These are phyloP conservation scores for Drosophila mulleri DNA, from an alignment of 2,888 invertebrate species.

Conservation along the genomic window DNA sequence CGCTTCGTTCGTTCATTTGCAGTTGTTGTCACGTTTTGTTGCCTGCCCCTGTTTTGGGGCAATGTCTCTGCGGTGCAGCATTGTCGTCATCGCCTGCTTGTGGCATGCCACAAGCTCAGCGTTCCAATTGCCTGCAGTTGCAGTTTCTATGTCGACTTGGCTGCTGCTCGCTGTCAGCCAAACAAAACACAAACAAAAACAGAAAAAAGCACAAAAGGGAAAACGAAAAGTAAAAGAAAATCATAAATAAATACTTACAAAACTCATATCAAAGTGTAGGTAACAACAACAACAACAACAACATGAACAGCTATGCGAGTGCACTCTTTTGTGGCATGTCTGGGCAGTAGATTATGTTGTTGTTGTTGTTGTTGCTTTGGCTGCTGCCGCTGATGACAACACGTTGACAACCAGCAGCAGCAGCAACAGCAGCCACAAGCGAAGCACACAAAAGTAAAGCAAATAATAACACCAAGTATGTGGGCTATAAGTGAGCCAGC, in stretches of 20 bases:
- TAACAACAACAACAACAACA: constrained; percentile 6
- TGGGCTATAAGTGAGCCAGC: not conserved
- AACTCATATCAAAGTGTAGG: constrained; percentile 30
- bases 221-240: constrained; percentile 22
- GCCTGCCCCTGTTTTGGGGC: constrained; percentile 19
- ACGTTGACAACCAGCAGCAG: constrained; percentile 39
- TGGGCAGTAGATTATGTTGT: constrained; percentile 39
- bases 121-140: constrained; percentile 46
- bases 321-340: constrained; percentile 54
- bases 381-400: constrained; percentile 46
- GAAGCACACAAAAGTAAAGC: constrained; percentile 45
- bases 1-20: constrained; percentile 16
- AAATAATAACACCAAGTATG: constrained; percentile 23
- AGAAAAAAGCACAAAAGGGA: not conserved
- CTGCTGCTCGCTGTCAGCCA: constrained; percentile 31
- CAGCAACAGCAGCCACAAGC: constrained; percentile 26
- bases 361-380: constrained; percentile 21
- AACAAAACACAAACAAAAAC: constrained; percentile 15
- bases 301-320: constrained; percentile 13
- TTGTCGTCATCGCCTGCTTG: constrained; percentile 56
- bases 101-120: constrained; percentile 56
- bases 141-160: constrained; percentile 39
- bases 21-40: constrained; percentile 24
- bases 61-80: constrained; percentile 15
- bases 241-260: constrained; percentile 51